A percentile compares a stretch with the other conserved stretches of the same genome.
phyloP scores from a whole-genome alignment of 2,113 vertebrate species.

The Crocuta crocuta region DNA sequence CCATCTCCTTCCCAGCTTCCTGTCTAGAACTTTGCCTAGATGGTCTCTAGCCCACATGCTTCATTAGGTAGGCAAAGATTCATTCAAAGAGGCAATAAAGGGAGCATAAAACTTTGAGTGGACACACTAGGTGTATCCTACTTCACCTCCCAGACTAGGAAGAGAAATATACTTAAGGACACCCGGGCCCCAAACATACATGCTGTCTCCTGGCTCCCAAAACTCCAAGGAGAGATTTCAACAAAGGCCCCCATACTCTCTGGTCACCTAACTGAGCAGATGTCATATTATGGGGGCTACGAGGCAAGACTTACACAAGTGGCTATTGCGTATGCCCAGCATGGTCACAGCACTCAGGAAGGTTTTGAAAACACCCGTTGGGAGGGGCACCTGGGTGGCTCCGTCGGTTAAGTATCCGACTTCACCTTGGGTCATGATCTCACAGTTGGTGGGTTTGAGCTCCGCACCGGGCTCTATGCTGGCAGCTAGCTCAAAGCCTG shows the following conservation, averaged over 20 bases:
- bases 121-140: neutral
- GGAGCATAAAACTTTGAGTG: neutral
- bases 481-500: too few relatives aligned
- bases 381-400: neutral
- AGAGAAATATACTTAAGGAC: neutral
- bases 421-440: too few relatives aligned
- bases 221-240: neutral
- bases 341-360: neutral
- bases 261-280: neutral
- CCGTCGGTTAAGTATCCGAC: too few relatives aligned
- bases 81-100: neutral
- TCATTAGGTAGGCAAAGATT: neutral
- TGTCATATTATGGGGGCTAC: neutral
- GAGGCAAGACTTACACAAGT: neutral
- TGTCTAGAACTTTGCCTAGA: neutral
- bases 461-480: too few relatives aligned
- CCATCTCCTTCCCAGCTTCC: neutral
- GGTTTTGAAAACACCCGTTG: neutral
- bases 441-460: too few relatives aligned
- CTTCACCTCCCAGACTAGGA: neutral
- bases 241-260: neutral
- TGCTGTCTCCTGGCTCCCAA: neutral
- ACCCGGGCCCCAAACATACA: accelerated
- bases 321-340: neutral
- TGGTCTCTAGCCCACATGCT: neutral